Evolutionary conservation across 2,888 invertebrate species (phyloP).

Genomic region (Heteromyza rotundicornis): DNA sequence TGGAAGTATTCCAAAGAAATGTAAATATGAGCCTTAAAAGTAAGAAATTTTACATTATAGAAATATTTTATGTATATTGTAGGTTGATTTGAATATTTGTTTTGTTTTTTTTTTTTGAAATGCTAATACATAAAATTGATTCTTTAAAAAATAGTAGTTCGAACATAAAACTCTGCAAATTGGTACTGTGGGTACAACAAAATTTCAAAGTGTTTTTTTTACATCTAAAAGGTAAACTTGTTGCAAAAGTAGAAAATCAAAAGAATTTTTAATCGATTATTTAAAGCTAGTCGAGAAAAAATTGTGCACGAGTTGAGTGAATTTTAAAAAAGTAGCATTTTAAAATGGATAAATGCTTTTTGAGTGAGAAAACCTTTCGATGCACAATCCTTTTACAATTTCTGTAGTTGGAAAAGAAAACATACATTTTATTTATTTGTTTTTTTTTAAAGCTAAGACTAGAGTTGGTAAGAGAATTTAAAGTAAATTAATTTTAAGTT

Average conservation of each 20-base stretch:
- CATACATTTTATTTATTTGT: no score
- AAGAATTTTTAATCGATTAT: conserved; percentile 1
- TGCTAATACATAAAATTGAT: no score
- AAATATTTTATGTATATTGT: no score
- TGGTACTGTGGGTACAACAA: background rate
- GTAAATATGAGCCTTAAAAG: conserved; percentile 33
- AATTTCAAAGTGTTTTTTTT: background rate
- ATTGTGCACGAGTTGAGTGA: conserved; percentile 23
- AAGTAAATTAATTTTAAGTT: no score
- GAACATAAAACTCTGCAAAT: background rate
- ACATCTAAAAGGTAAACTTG: background rate
- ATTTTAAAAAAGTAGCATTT: conserved; percentile 42
- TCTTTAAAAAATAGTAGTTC: background rate
- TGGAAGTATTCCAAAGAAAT: conserved; percentile 33
- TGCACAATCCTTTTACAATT: conserved; percentile 25
- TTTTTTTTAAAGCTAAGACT: no score
- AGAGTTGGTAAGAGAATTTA: no score
- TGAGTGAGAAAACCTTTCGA: conserved; percentile 37
- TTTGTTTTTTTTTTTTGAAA: no score
- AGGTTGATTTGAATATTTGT: no score
- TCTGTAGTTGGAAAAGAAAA: conserved; percentile 5
- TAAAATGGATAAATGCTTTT: conserved; percentile 52
- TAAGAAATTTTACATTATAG: conserved; percentile 22
- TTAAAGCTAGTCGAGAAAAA: conserved; percentile 10
- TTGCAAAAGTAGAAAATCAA: background rate